Evolutionary conservation across 2,113 vertebrate species (phyloP), one percentile per base, ranked within the genome.

Genomic region (Ranitomeya variabilis): DNA sequence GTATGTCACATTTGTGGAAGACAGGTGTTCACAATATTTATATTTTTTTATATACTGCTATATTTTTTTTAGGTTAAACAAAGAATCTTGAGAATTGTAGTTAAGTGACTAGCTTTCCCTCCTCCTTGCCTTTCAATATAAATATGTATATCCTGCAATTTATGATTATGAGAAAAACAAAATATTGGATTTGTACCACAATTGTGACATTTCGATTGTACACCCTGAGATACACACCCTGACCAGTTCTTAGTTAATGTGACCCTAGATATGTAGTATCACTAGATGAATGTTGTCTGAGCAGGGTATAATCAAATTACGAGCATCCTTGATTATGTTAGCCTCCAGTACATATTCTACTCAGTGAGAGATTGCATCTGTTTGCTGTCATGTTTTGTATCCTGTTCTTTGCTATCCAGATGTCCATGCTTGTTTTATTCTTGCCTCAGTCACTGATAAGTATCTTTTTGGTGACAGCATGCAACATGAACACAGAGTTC

Each of bases 371-470:
- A 71, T 69, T 69, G 51, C 51, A 84, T 84, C 82, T 84, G 82
- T 84, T 66, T 84, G 12, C 82, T 84, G 45, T 71, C 82, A 84
- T 84, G 37, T 84, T 84, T 71, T 69, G 19, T 84, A 45, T 71
- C 69, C n/a, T 71, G 64, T 26, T 69, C 21, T 54, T 84, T 71
- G 51, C 51, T 71, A 52, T 62, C 79, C 23, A 81, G 37, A n/a
- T 84, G 82, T 84, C 82, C 51, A 21, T 71, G 82, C 23, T 69
- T 69, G 60, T 83, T 83, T n/a, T 10, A 83, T 83, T 83, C 26
- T 52, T 83, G 57, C 11, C 62, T 67, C 21, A 52, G 62, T 66
- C 21, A 71, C 62, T 69, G 19, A 71, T 69, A 71, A 51, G 15
- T 23, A 69, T 71, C 21, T 26, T n/a, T 71, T 19, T 64, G 80